These are phyloP conservation scores for Holocentrus rufus DNA, from an alignment of 2,797 vertebrate species.

Conservation along the genomic window DNA sequence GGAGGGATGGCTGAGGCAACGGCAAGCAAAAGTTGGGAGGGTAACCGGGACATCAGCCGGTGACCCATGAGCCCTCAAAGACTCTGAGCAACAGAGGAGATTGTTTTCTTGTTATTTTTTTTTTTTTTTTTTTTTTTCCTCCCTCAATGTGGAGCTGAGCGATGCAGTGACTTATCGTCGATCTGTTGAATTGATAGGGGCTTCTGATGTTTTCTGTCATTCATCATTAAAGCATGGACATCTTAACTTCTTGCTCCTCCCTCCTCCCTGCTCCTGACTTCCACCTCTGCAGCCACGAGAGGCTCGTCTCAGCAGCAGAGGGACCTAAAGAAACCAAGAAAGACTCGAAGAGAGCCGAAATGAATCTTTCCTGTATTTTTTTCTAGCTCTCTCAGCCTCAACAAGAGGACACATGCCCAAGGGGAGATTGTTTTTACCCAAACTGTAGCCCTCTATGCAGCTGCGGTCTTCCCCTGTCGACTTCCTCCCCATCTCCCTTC, in stretches of 20 bases:
- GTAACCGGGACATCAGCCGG: conserved; percentile 97
- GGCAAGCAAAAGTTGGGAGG: conserved; percentile 89
- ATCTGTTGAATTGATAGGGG: conserved; percentile 37
- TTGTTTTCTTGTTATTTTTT: conserved; percentile 28
- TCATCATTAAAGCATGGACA: conserved; percentile 69
- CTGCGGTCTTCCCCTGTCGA: conserved; percentile 73
- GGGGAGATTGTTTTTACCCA: conserved; percentile 43
- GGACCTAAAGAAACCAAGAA: conserved; percentile 44
- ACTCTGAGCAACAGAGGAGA: conserved; percentile 54
- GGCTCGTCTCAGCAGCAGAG: conserved; percentile 56
- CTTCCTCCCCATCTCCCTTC: conserved; percentile 38
- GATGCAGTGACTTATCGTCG: conserved; percentile 27
- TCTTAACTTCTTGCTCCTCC: conserved; percentile 36
- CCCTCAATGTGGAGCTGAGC: conserved; percentile 35
- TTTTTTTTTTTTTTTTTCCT: conserved; percentile 50
- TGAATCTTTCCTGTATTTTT: not conserved
- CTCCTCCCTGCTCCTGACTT: conserved; percentile 19
- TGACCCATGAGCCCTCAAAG: conserved; percentile 80
- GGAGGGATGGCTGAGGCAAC: conserved; percentile 61
- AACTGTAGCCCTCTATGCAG: conserved; percentile 69
- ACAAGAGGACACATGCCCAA: conserved; percentile 27
- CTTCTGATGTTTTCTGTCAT: conserved; percentile 41
- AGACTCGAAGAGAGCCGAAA: conserved; percentile 27
- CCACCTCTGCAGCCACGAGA: conserved; percentile 54
- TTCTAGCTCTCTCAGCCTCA: conserved; percentile 37